These are phyloP conservation scores for Arizona elegans DNA, from an alignment of 2,113 vertebrate genomes.

Conservation along the genomic window DNA sequence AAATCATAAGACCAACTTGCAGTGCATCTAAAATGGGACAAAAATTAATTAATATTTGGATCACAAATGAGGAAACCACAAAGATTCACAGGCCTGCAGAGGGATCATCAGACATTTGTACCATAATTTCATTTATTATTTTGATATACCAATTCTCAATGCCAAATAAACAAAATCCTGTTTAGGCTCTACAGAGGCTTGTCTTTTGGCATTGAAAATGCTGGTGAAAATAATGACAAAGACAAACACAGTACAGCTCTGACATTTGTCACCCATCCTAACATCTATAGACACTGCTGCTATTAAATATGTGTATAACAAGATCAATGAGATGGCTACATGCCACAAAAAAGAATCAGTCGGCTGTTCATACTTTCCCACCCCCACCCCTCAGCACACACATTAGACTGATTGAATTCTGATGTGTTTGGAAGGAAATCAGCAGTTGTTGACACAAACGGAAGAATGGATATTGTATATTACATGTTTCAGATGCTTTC, in stretches of 20 bases:
- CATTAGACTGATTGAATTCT: not conserved
- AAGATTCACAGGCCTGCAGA: not conserved
- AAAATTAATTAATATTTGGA: not conserved
- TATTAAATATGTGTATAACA: not conserved
- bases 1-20: not conserved
- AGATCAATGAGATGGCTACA: not conserved
- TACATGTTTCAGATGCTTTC: not conserved
- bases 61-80: not conserved
- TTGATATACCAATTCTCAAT: not conserved
- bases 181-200: not conserved
- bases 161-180: not conserved
- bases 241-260: not conserved
- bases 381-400: not conserved
- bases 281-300: not conserved
- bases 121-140: not conserved
- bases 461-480: not conserved
- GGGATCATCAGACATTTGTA: not conserved
- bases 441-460: not conserved
- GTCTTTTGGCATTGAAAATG: not conserved
- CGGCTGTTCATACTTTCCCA: not conserved
- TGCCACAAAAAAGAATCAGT: not conserved
- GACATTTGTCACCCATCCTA: not conserved
- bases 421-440: not conserved
- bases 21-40: not conserved
- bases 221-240: not conserved